Base-by-base conservation (phyloP, 2,113 vertebrate species). In the Sminthopsis crassicaudata region DNA sequence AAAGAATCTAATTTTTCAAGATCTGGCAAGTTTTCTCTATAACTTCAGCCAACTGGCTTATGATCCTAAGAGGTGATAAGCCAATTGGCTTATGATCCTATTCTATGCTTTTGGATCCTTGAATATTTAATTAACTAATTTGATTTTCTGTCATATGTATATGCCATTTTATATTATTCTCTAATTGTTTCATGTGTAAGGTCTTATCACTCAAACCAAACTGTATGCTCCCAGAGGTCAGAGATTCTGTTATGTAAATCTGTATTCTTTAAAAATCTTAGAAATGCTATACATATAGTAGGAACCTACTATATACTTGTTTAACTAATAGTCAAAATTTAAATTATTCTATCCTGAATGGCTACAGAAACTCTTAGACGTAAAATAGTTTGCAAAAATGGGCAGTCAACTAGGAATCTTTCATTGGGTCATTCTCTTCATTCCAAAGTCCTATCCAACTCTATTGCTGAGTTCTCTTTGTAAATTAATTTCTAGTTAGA, bases 1-100 rank as follows among this genome's bases (percentile, higher is more conserved):
- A 36, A 92, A 89, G 46, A 96, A 50, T 46, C 53, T 92, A 55
- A 92, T 93, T 50, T 95, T 90, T 94, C 93, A 76, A 46, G 51
- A 67, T 76, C 84, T 91, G 92, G 92, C 93, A 48, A 92, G 55
- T 26, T 90, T 95, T 36, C 9, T 93, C 67, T 94, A 92, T 67
- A 67, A 36, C 9, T 36, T 12, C 11, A 67, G 30, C 11, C 57
- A 46, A 60, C 25, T 53, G 53, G 91, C 46, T 92, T 30, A 36
- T 51, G 48, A 91, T 90, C 50, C 12, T 23, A 94, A 54, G 11
- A 92, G 3, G 90, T n/a, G n/a, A n/a, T n/a, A n/a, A n/a, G n/a
- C n/a, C n/a, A 3, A 60, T 27, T 53, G 57, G 91, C 46, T 92
- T 30, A 36, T 51, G 48, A 91, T 90, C 50, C 46, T 76, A 54